Percentiles rank a stretch among this genome's conserved stretches.
These are phyloP conservation scores for Brassicogethes aeneus DNA, from an alignment of 2,888 invertebrate genomes.

Conservation along the genomic window DNA sequence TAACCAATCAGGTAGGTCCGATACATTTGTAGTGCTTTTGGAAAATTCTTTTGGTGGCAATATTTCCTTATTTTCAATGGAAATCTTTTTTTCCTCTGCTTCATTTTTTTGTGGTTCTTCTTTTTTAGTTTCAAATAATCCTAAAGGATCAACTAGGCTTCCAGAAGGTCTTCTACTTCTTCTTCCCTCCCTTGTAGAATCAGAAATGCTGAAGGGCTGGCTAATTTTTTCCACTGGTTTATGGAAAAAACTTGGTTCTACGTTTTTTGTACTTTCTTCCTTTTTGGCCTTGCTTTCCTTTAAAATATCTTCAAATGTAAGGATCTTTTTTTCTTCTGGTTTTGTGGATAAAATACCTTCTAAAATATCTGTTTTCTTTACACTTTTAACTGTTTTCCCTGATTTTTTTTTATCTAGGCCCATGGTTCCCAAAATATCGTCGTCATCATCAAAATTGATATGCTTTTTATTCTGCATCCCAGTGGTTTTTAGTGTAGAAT, in stretches of 20 bases:
- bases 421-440: conserved; percentile 30
- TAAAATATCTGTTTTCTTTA: conserved; percentile 29
- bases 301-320: conserved; percentile 32
- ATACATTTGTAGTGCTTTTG: conserved; percentile 2
- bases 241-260: not conserved
- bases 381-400: conserved; percentile 10
- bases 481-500: conserved; percentile 2
- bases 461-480: conserved; percentile 12
- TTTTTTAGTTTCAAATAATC: conserved; percentile 34
- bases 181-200: conserved; percentile 26
- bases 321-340: conserved; percentile 23
- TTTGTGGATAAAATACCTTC: conserved; percentile 31
- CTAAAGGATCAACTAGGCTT: conserved; percentile 48
- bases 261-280: conserved; percentile 21
- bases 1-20: conserved; percentile 34
- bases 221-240: not conserved
- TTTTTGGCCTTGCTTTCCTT: conserved; percentile 26
- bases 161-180: conserved; percentile 26
- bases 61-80: not conserved
- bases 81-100: conserved; percentile 7
- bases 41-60: not conserved
- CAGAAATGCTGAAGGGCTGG: conserved; percentile 2
- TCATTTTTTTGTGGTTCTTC: conserved; percentile 7
- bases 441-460: conserved; percentile 29
- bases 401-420: conserved; percentile 23